Percentiles rank a stretch among this genome's conserved stretches.
Evolutionary conservation across 2,797 vertebrate genomes (phyloP).

Genomic region (Pseudomugil tenellus): DNA sequence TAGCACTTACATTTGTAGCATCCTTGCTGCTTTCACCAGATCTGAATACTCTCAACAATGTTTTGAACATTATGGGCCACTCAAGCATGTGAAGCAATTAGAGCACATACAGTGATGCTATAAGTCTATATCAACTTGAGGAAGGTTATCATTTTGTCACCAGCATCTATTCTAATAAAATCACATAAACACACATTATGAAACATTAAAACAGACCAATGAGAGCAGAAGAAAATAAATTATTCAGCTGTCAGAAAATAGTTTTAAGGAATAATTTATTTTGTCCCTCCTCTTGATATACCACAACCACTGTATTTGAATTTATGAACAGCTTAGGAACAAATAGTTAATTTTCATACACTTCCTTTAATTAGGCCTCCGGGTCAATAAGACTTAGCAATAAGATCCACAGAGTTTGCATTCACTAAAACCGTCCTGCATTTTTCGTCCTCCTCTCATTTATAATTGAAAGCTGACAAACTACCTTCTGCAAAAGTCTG

Average conservation of each 20-base stretch:
- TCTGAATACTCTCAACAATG: neutral
- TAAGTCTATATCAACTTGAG: neutral
- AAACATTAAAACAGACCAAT: neutral
- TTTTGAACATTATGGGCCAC: neutral
- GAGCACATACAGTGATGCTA: neutral
- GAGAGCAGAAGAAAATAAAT: slow-evolving; percentile 11
- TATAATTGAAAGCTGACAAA: slow-evolving; percentile 67
- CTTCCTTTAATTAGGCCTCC: slow-evolving; percentile 37
- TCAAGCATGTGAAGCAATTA: neutral
- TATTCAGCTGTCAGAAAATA: neutral
- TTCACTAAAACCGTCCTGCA: slow-evolving; percentile 41
- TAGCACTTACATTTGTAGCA: neutral
- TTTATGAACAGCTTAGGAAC: neutral
- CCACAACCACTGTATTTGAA: slow-evolving; percentile 7
- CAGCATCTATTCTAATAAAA: neutral
- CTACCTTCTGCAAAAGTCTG: slow-evolving; percentile 50
- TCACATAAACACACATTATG: neutral
- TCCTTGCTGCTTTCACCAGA: neutral
- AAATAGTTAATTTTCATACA: slow-evolving; percentile 16
- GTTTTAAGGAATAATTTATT: neutral
- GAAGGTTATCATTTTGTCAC: neutral
- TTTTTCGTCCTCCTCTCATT: slow-evolving; percentile 44
- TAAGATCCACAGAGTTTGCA: slow-evolving; percentile 35
- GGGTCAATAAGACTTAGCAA: slow-evolving; percentile 42
- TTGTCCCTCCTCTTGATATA: neutral